Base-by-base conservation (phyloP, 2,797 vertebrate species). In the Gobionotothen gibberifrons region DNA sequence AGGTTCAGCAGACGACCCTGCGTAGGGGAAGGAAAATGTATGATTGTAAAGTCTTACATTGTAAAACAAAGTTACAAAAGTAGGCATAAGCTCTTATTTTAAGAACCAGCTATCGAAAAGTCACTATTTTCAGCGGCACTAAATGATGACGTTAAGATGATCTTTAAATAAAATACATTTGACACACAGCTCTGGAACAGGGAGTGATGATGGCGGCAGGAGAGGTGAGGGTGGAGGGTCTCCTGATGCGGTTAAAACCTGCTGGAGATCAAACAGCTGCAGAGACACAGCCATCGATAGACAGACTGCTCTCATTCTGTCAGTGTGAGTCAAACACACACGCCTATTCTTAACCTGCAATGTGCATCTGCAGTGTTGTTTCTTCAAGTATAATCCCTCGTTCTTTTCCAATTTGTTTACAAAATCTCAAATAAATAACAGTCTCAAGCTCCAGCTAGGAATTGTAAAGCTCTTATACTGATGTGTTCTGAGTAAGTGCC, bases 1-100 rank as follows among this genome's bases (percentile, higher is more conserved):
- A 99, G 95, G 89, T 98, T 99, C 79, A 99, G 93, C 74, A 98
- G 94, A 51, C 97, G 97, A 70, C 97, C 98, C 97, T 98, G 82
- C 98, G 82, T 3, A 72, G 63, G 79, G 29, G 49, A 54, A 56
- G 15, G 4, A 29, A 16, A 36, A 9, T 36, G 32, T 36, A 44
- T 39, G 0, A 54, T 9, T 49, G 26, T 68, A 9, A 22, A 22
- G 4, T 8, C 9, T 46, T 29, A 36, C n/a, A 70, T 11, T 29
- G 17, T 42, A 32, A 58, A 60, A 64, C n/a, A 16, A 53, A n/a
- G 7, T 42, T 32, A 44, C 14, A 17, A 68, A 32, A 60, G 42
- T 3, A 49, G 9, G 0, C 59, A 46, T 6, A 67, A 55, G 9
- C 7, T 36, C 22, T 21, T 40, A 15, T 29, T 44, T 29, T 55